Evolutionary conservation across 1,140 invertebrate species (phyloP), one percentile per base, ranked within the genome.

Genomic region (Samia ricini): DNA sequence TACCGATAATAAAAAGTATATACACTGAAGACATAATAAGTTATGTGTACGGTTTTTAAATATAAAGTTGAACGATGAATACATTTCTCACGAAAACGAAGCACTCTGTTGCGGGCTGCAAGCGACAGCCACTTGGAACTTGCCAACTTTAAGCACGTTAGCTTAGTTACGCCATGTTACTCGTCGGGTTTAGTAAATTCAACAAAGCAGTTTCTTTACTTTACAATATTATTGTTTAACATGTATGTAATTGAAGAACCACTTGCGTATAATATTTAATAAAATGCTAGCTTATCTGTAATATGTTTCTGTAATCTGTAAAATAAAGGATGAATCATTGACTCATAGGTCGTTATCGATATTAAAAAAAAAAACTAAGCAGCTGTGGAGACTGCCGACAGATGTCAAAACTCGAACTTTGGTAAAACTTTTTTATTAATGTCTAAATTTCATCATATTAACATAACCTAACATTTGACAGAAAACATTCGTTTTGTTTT

Each of bases 131-230:
- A 60, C 68, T 70, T 66, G 63, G 62, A 51, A 64, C 22, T 59
- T 66, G 67, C 48, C 61, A 66, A 69, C 67, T 68, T 64, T 68
- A 62, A 61, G 57, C 71, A 69, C 42, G 61, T 70, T 63, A 63
- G 61, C 60, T 61, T 63, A 71, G 67, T 73, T 64, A 42, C 21
- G 58, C 29, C 19, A 42, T 29, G 26, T 29, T 21, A 19, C 56
- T 23, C 51, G 51, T 15, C 33, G n/a, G 33, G 10, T 4, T 42
- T 42, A 42, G 33, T 42, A 42, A 42, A 42, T 42, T 42, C 33
- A 42, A 42, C 33, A 15, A 10, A 42, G 33, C 33, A 15, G 33
- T 42, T 42, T 3, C 33, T 42, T 15, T 12, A 42, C 10, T 42
- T 15, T 42, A 1, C 7, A 42, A 42, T 12, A 42, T 42, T 42